Evolutionary conservation across 53 echinoderm and acorn worm genomes (phyloP).

Genomic region (Antedon mediterranea): DNA sequence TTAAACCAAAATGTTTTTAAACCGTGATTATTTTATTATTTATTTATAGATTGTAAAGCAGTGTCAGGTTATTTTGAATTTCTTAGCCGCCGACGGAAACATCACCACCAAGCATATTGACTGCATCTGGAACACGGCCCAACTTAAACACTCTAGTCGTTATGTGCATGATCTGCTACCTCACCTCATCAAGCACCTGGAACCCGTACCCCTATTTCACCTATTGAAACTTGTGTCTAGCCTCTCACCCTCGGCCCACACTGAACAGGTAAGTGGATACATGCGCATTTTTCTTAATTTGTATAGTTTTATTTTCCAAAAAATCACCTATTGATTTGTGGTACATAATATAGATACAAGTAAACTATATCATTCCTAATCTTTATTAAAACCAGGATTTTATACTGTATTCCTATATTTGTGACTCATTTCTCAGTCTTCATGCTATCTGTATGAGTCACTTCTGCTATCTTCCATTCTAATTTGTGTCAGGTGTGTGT

Average conservation of each 20-base stretch:
- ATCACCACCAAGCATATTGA: conserved; percentile 64
- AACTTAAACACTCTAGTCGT: conserved; percentile 80
- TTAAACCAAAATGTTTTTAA: too few relatives aligned
- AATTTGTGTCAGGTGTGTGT: not conserved
- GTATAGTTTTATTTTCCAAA: not conserved
- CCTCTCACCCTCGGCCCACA: conserved; percentile 72
- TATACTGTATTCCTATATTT: not conserved
- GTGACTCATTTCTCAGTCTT: not conserved
- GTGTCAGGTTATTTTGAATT: conserved; percentile 79
- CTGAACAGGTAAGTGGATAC: conserved; percentile 38
- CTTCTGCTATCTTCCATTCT: not conserved
- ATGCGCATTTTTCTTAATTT: not conserved
- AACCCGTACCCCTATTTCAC: conserved; percentile 56
- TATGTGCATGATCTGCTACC: conserved; percentile 78
- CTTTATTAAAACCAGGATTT: not conserved
- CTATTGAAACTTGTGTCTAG: conserved; percentile 63
- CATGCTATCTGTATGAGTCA: not conserved
- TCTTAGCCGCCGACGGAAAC: conserved; percentile 73
- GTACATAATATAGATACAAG: not conserved
- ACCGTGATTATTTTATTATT: too few relatives aligned
- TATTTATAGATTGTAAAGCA: conserved; percentile 67
- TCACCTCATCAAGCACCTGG: conserved; percentile 66
- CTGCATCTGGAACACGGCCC: conserved; percentile 69
- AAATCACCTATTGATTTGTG: not conserved
- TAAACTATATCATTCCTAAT: not conserved